Evolutionary conservation across 2,888 invertebrate genomes (phyloP).

Genomic region (Heliconius aoede): DNA sequence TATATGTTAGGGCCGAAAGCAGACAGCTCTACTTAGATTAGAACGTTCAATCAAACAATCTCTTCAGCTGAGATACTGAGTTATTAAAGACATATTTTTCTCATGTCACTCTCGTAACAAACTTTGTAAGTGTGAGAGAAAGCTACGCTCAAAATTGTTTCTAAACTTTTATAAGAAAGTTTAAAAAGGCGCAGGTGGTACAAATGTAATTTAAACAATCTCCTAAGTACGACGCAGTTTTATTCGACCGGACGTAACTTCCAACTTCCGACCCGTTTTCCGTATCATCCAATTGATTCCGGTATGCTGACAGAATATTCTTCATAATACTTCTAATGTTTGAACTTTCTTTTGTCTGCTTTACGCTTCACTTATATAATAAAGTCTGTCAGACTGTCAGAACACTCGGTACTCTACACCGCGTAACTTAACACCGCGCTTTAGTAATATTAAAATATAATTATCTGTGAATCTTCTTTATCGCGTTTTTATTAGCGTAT

Average conservation of each 20-base stretch:
- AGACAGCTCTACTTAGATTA: too few species aligned
- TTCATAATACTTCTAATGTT: not conserved
- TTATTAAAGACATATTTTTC: not conserved
- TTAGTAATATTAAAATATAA: too few species aligned
- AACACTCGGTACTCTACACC: too few species aligned
- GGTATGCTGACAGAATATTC: slow-evolving; percentile 5
- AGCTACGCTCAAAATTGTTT: slow-evolving; percentile 1
- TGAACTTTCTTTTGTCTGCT: not conserved
- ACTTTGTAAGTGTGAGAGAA: not conserved
- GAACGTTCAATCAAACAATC: too few species aligned
- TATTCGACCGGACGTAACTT: slow-evolving; percentile 16
- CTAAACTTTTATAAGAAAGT: slow-evolving; percentile 12
- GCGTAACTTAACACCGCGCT: too few species aligned
- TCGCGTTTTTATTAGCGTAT: too few species aligned
- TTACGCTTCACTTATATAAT: too few species aligned
- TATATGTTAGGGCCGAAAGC: too few species aligned
- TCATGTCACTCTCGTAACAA: not conserved
- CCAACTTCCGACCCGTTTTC: slow-evolving; percentile 14
- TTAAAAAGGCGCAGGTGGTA: slow-evolving; percentile 23
- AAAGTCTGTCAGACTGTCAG: too few species aligned
- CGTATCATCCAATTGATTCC: slow-evolving; percentile 27
- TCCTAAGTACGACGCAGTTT: not conserved
- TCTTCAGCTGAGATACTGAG: not conserved
- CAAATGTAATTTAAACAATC: slow-evolving; percentile 24
- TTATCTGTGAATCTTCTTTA: too few species aligned